Base-by-base conservation (phyloP, 2,888 invertebrate genomes). In the Ectemnius lituratus region DNA sequence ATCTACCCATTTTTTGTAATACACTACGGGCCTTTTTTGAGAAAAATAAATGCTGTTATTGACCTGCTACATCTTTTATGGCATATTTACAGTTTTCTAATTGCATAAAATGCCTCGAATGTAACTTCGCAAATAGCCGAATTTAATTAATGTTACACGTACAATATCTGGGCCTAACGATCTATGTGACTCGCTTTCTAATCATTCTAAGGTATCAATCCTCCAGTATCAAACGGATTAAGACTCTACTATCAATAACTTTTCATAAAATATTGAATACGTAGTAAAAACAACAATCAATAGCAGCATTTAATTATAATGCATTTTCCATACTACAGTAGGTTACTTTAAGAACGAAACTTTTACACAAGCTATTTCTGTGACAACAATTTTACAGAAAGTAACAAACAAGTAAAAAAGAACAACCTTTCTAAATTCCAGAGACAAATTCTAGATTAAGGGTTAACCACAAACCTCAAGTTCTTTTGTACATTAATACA, bases 401-500 rank as follows among this genome's bases (percentile, higher is more conserved):
- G 27, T 52, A 67, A 69, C 70, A 70, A 62, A 65, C 64, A 70
- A 75, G 59, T 70, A 68, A 75, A 67, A 68, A 75, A 56, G 1
- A 11, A 11, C 11, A 64, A 76, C 62, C 72, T 84, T 82, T 80
- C 84, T 76, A 80, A 80, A 70, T 63, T 59, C 62, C 37, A 63
- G 65, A 69, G 69, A 63, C 58, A 16, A 27, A 63, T 37, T 60
- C 27, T 70, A 67, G 67, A 60, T 18, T 23, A 58, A 66, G 37
- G 49, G 67, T 82, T 82, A 70, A 67, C 78, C 81, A 70, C 62
- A 69, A 62, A 67, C 16, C 62, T 70, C 62, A 56, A 72, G 37
- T 73, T 71, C 67, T 82, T 81, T 82, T 82, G 72, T 81, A 81
- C 78, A 71, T 80, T 82, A 73, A 68, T 82, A 81, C 68, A 45